Evolutionary conservation across 2,888 invertebrate species (phyloP).

Genomic region (Phyllotreta striolata): DNA sequence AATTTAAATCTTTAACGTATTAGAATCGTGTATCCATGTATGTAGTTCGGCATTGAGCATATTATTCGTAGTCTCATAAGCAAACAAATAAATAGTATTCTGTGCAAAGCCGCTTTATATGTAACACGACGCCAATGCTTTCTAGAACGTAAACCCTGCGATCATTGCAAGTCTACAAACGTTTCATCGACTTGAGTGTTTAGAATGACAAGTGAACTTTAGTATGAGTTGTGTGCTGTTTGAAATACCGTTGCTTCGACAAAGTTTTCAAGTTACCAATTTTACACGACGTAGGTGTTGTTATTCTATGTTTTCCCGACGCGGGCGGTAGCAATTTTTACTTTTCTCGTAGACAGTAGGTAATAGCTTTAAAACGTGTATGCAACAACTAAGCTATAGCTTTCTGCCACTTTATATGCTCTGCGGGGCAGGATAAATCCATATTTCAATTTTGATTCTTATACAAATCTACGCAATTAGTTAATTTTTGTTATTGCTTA

Average conservation of each 20-base stretch:
- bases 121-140: constrained; percentile 35
- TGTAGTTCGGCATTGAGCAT: constrained; percentile 9
- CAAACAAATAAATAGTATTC: constrained; percentile 25
- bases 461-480: too few species aligned
- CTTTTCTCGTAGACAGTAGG: not conserved
- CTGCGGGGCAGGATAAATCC: too few species aligned
- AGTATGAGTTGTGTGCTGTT: constrained; percentile 42
- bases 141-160: constrained; percentile 40
- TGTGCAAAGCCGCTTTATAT: constrained; percentile 23
- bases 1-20: too few species aligned
- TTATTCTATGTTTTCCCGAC: constrained; percentile 26
- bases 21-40: not conserved
- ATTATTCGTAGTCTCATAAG: constrained; percentile 19
- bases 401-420: not conserved
- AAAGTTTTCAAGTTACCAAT: constrained; percentile 52
- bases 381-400: constrained; percentile 4
- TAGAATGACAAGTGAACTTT: constrained; percentile 55
- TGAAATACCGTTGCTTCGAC: constrained; percentile 42
- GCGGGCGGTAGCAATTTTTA: constrained; percentile 14
- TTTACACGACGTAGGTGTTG: constrained; percentile 49
- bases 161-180: constrained; percentile 57
- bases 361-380: constrained; percentile 7
- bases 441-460: too few species aligned
- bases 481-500: too few species aligned
- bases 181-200: constrained; percentile 57